Conservation (phyloP, 2,113 vertebrate genomes). For the Ictidomys tridecemlineatus region DNA sequence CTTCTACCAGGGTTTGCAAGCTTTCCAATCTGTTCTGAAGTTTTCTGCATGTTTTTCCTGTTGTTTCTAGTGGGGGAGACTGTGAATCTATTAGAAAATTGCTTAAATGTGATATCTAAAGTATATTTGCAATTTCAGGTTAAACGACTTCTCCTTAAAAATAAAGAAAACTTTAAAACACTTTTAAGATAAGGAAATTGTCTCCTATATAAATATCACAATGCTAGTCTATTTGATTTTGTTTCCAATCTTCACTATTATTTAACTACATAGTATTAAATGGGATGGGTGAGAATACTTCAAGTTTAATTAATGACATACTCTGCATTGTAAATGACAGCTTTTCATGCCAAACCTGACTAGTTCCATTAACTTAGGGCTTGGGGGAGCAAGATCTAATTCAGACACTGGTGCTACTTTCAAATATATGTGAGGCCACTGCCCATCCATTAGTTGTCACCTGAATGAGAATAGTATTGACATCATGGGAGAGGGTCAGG, state of each 20-base stretch:
- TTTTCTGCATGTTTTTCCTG: conserved; percentile 75
- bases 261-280: background rate
- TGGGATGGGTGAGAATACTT: background rate
- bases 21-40: conserved; percentile 85
- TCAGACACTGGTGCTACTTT: background rate
- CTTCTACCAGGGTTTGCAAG: conserved; percentile 85
- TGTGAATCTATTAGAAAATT: conserved; percentile 82
- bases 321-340: background rate
- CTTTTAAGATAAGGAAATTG: conserved; percentile 54
- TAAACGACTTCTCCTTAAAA: background rate
- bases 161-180: conserved; percentile 40
- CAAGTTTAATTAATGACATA: background rate
- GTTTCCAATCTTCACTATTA: conserved; percentile 18
- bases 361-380: background rate
- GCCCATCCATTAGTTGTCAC: background rate
- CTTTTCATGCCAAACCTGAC: background rate
- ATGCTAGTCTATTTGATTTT: conserved; percentile 10
- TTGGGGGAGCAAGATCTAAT: background rate
- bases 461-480: background rate
- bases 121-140: conserved; percentile 3
- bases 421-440: background rate
- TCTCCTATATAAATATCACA: background rate
- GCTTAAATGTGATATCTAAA: conserved; percentile 70
- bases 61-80: conserved; percentile 80
- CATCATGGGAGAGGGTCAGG: too few relatives aligned